Conservation (phyloP, 2,888 invertebrate genomes). For the Drosophila borealis region DNA sequence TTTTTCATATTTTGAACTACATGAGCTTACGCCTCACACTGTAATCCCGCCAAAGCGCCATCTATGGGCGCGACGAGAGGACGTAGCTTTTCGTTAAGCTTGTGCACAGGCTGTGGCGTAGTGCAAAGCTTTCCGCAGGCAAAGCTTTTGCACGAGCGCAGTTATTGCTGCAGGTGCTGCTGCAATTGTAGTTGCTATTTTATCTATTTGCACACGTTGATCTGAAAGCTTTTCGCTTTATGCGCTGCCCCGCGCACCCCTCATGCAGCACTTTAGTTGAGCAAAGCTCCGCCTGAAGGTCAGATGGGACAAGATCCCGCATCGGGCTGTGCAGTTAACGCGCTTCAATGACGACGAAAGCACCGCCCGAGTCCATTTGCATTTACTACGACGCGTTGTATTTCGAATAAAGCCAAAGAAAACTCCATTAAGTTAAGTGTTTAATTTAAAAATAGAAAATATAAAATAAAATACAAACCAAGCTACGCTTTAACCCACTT, state of each 20-base stretch:
- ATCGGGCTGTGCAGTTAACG: constrained; percentile 56
- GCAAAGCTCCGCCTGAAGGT: constrained; percentile 66
- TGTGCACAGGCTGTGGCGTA: neutral
- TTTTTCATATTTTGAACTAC: too few species aligned
- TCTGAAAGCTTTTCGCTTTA: constrained; percentile 5
- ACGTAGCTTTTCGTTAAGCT: neutral
- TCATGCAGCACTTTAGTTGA: neutral
- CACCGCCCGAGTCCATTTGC: constrained; percentile 54
- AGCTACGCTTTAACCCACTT: constrained; percentile 29
- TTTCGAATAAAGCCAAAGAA: constrained; percentile 19
- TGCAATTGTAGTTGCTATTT: neutral
- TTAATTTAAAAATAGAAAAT: constrained; percentile 8
- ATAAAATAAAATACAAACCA: neutral
- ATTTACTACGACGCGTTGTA: constrained; percentile 58
- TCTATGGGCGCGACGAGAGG: neutral
- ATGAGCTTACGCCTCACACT: neutral
- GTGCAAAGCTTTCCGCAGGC: neutral
- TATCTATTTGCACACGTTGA: constrained; percentile 37
- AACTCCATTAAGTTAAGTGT: constrained; percentile 39
- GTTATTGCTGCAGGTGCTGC: neutral
- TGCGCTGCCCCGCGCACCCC: constrained; percentile 11
- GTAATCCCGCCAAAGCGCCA: constrained; percentile 6
- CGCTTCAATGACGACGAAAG: constrained; percentile 71
- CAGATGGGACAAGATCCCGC: constrained; percentile 65
- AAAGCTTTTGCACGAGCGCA: constrained; percentile 25